Evolutionary conservation across 2,113 vertebrate genomes (phyloP).

Genomic region (Heptranchias perlo): DNA sequence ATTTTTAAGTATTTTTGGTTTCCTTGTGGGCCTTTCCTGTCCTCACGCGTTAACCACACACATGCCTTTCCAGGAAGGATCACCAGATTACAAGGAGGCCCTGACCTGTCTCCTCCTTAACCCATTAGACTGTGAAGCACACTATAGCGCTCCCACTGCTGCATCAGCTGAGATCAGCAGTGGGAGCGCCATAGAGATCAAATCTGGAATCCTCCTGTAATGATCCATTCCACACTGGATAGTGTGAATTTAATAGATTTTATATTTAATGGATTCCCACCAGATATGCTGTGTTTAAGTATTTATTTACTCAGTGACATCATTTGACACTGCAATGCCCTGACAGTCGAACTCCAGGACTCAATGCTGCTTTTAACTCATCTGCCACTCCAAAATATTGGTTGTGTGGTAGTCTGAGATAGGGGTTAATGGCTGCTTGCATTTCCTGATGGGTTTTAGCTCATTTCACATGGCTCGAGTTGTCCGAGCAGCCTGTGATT

Average conservation of each 20-base stretch:
- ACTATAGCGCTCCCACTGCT: not conserved
- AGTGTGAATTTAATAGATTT: constrained; percentile 14
- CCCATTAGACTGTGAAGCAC: not conserved
- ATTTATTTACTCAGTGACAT: constrained; percentile 2
- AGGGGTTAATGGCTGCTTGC: constrained; percentile 22
- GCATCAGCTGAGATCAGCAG: not conserved
- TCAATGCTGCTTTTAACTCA: not conserved
- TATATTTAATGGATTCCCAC: constrained; percentile 30
- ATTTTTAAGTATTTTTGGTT: not conserved
- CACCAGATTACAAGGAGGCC: not conserved
- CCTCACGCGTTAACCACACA: not conserved
- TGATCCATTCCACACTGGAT: not conserved
- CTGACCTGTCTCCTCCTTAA: not conserved
- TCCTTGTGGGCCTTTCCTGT: not conserved
- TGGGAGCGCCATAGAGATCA: too few species aligned
- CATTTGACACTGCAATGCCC: constrained; percentile 8
- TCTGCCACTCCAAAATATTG: constrained; percentile 29
- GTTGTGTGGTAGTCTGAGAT: not conserved
- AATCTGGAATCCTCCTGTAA: not conserved
- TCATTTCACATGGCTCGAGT: constrained; percentile 33
- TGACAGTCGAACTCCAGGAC: not conserved
- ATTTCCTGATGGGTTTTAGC: constrained; percentile 36
- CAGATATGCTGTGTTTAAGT: constrained; percentile 20
- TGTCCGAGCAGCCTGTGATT: constrained; percentile 32
- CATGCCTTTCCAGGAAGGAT: not conserved